Conservation (phyloP, 2,113 vertebrate genomes). For the Thermophis baileyi region DNA sequence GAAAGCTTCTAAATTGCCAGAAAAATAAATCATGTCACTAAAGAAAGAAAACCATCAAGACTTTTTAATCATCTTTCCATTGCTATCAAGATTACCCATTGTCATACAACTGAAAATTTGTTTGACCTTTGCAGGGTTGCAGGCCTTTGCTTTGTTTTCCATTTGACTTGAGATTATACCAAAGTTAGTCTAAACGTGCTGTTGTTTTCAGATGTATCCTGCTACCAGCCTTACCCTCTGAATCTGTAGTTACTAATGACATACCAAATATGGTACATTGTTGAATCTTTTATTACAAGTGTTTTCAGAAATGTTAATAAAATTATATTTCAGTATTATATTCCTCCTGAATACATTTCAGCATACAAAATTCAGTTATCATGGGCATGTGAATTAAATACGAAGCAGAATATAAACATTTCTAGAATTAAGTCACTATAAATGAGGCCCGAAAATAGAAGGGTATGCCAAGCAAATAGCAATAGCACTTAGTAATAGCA, state of each 20-base stretch:
- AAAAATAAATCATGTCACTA: constrained; percentile 32
- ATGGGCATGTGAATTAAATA: neutral
- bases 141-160: constrained; percentile 19
- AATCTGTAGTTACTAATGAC: constrained; percentile 31
- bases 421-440: neutral
- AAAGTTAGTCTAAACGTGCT: constrained; percentile 28
- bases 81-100: constrained; percentile 43
- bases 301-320: neutral
- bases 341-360: neutral
- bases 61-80: constrained; percentile 40
- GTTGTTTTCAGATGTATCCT: constrained; percentile 13
- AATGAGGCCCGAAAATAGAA: neutral
- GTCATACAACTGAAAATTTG: constrained; percentile 54
- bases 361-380: neutral
- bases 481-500: too few relatives aligned
- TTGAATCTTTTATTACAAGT: neutral
- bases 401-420: neutral
- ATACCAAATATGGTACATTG: constrained; percentile 1
- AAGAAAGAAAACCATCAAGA: constrained; percentile 10
- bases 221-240: neutral
- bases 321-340: neutral
- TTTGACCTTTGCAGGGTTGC: constrained; percentile 54
- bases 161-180: constrained; percentile 59
- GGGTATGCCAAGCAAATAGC: neutral
- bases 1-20: constrained; percentile 50